Evolutionary conservation across 2,113 vertebrate genomes (phyloP), one percentile per base, ranked within the genome.

Genomic region (Boulengeromyrus knoepffleri): DNA sequence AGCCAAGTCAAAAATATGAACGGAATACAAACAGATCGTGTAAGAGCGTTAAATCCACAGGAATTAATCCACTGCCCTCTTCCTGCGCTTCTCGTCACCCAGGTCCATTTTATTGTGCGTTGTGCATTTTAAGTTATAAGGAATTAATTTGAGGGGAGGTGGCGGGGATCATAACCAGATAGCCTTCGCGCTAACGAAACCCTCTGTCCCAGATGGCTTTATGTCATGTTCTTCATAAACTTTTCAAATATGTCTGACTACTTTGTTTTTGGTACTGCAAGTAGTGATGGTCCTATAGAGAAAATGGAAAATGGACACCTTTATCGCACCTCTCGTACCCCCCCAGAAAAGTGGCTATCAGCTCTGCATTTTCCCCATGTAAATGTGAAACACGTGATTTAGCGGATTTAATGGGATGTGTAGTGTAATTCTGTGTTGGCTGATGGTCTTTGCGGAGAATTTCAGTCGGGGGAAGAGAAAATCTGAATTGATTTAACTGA

Each of bases 391-490:
- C 74, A 10, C 88, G 36, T 90, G 90, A 91, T 90, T 92, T 90
- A 92, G 85, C 47, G 88, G 87, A 91, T 84, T 87, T 92, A 93
- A 92, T 93, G 89, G 90, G 91, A 92, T 89, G 92, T 91, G 91
- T 91, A 91, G 89, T 92, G 90, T 91, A 89, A 90, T 90, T 91
- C 49, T 89, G 50, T 89, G 56, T 62, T 80, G 66, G 89, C 88
- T 90, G 90, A 91, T 91, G 90, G 90, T 85, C 52, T 80, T 85
- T 19, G 21, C 46, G 1, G n/a, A 58, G 80, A 90, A 85, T 90
- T 92, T 89, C 77, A 91, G 91, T 88, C 90, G 47, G 87, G 89
- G 88, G 89, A 90, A 91, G 92, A 92, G 90, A 87, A 89, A 92
- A 89, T 91, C 90, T 88, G 49, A 89, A 90, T 90, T 91, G 52